These are phyloP conservation scores for Coracopsis vasa DNA, from an alignment of 2,113 vertebrate genomes.

Conservation along the genomic window DNA sequence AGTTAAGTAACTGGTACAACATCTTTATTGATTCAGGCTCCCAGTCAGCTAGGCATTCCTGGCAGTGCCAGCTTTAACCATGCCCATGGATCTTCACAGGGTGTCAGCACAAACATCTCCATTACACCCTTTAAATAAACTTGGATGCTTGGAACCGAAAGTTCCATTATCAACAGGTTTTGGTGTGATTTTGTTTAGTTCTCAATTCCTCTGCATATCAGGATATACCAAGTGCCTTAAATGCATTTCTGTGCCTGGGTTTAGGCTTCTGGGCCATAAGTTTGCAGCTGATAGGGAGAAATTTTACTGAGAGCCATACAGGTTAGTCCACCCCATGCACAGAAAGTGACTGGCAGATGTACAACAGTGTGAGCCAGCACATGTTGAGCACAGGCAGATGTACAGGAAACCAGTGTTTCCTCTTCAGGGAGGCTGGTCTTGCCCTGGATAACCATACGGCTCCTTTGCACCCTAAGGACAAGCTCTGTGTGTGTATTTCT, in stretches of 20 bases:
- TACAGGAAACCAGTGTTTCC: conserved; percentile 26
- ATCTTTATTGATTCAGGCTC: neutral
- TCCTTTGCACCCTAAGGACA: neutral
- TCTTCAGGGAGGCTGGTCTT: neutral
- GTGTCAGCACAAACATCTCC: neutral
- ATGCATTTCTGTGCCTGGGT: neutral
- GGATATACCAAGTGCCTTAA: neutral
- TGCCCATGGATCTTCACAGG: neutral
- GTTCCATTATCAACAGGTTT: neutral
- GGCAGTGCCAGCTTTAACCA: neutral
- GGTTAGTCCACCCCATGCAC: neutral
- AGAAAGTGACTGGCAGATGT: neutral
- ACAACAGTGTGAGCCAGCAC: neutral
- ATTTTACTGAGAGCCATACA: neutral
- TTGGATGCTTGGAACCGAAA: neutral
- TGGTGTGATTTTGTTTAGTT: neutral
- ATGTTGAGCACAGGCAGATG: neutral
- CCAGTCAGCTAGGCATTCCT: neutral
- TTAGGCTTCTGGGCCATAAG: neutral
- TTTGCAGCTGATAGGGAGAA: neutral
- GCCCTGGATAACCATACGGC: neutral
- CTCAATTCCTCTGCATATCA: neutral
- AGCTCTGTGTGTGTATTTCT: neutral
- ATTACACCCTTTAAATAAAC: neutral
- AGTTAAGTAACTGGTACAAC: neutral